Evolutionary conservation across 2,888 invertebrate genomes (phyloP), one percentile per base, ranked within the genome.

Genomic region (Germaria angustata): DNA sequence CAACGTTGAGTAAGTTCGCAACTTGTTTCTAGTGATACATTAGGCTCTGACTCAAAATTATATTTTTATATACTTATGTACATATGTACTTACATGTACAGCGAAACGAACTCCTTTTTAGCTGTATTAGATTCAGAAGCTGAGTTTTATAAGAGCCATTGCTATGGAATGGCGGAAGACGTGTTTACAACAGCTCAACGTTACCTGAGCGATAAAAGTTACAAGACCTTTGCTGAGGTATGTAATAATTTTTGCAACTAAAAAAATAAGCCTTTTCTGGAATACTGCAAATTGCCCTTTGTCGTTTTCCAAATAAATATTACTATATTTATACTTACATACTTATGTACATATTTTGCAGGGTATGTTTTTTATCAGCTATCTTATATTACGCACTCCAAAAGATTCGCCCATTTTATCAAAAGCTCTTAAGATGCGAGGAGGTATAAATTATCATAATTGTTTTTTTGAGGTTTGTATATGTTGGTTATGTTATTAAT

Each of bases 391-490:
- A 39, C 79, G 81, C 8, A 32, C 82, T 9, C 84, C 85, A 2
- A 84, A 72, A 13, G 78, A 85, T 28, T 84, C 68, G 1, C 36
- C 57, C 7, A 57, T 75, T 20, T 69, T 85, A n/a, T 15, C 75
- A 9, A 53, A 44, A 34, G 84, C 85, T 34, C 65, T 85, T 41
- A 84, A 69, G n/a, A n/a, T 81, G 3, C 76, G 85, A 7, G 85
- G 85, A 22, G 63, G 59, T 15, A 69, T 55, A 17, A 72, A 34
- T 44, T 84, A 78, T 61, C 59, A 75, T 49, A 51, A 69, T 5
- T 77, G 69, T 32, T 65, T 20, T 49, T 84, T 85, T 46, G 65
- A 84, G 81, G 85, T 85, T 80, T 34, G 53, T 59, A 24, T 17
- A 17, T n/a, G n/a, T n/a, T n/a, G n/a, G n/a, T 36, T 49, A 28